Base-by-base conservation (phyloP, 2,888 invertebrate species). In the Synanthedon tipuliformis region DNA sequence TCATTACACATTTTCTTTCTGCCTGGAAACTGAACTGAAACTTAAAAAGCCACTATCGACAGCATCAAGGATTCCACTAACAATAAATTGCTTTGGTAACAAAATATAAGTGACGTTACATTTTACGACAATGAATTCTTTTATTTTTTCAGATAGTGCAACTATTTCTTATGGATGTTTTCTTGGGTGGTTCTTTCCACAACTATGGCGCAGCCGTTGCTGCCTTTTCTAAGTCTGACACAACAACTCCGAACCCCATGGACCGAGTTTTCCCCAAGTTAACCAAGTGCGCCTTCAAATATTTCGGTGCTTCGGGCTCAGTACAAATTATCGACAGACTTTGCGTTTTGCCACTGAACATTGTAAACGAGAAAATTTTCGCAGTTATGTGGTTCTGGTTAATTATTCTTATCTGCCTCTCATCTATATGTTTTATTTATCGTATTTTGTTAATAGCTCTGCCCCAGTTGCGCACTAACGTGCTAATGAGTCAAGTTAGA, bases 341-440 rank as follows among this genome's bases (percentile, higher is more conserved):
- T 0, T 95, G 95, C 62, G 88, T 94, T n/a, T 78, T 95, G 12
- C 92, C 94, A 0, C 66, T 94, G 8, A 95, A 95, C 66, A 91
- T 93, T 59, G 89, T 95, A 49, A 94, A 95, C 68, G 94, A 94
- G 68, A 95, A 94, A 71, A 89, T 94, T 59, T 94, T 93, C 64
- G 85, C 92, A 1, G 89, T 94, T 51, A 75, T 94, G 1, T 94
- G 93, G 92, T 90, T 92, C 69, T 94, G 95, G 92, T 87, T 94
- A 12, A 81, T 92, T 18, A 71, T 91, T 50, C 83, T 95, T 52
- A 82, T 91, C 1, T 66, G 90, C 3, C 61, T 92, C 15, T 90
- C 93, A 0, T 82, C 88, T 7, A 58, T 92, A 4, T 90, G 92
- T 51, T 72, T 95, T 4, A 61, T 93, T 0, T 95, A 93, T 74